A percentile compares a stretch with the other conserved stretches of the same genome.
phyloP scores from a whole-genome alignment of 2,888 invertebrate genomes.

The Torymus texanus region DNA sequence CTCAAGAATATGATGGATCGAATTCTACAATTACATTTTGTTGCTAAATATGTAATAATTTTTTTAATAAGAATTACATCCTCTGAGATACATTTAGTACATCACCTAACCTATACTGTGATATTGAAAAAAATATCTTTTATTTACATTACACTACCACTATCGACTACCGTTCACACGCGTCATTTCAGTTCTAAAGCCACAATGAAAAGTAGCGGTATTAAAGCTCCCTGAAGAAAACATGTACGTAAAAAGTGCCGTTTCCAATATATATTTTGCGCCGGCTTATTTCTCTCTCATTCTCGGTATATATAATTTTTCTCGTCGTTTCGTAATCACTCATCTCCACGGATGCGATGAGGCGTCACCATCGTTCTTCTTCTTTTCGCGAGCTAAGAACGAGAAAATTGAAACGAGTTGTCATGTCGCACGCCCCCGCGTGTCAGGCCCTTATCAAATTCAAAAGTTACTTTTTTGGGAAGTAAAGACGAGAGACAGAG shows the following conservation, averaged over 20 bases:
- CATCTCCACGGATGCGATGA: neutral
- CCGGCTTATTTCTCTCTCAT: no score
- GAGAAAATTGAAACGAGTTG: conserved; percentile 18
- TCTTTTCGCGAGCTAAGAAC: neutral
- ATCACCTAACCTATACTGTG: no score
- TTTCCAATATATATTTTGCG: conserved; percentile 7
- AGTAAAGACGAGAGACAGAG: no score
- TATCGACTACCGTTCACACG: neutral
- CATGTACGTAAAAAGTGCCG: neutral
- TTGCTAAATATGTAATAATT: no score
- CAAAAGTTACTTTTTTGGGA: neutral
- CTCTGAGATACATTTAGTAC: no score
- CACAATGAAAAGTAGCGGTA: conserved; percentile 16
- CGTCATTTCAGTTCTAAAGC: neutral
- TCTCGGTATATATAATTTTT: conserved; percentile 13
- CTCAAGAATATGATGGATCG: no score
- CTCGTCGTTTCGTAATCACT: conserved; percentile 31
- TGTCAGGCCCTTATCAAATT: conserved; percentile 10
- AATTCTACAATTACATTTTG: no score
- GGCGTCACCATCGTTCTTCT: conserved; percentile 10
- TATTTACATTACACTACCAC: neutral
- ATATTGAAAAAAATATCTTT: no score
- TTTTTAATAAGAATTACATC: no score
- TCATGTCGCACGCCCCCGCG: no score
- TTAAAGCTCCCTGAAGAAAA: neutral